phyloP scores from a whole-genome alignment of 2,888 invertebrate genomes.

The Melanophora roralis region DNA sequence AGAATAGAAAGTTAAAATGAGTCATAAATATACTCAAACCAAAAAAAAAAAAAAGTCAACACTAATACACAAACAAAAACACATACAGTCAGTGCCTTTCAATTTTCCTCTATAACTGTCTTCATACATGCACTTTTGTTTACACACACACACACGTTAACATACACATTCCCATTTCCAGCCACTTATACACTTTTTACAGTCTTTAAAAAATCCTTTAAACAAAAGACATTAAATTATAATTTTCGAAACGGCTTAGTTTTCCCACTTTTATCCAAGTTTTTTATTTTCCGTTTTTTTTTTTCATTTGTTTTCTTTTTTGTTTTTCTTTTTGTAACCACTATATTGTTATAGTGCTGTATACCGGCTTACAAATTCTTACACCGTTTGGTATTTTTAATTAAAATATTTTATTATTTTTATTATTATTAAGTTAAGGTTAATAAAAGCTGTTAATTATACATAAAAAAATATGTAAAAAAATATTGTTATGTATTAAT shows the following conservation, averaged over 20 bases:
- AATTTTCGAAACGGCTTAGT: not conserved
- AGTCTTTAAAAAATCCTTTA: not conserved
- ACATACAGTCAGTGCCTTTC: not conserved
- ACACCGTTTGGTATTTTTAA: slow-evolving; percentile 55
- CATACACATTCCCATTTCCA: not conserved
- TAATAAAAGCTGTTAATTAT: slow-evolving; percentile 59
- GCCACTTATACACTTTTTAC: not conserved
- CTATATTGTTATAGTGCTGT: slow-evolving; percentile 32
- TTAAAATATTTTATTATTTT: slow-evolving; percentile 34
- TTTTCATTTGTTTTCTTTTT: not conserved
- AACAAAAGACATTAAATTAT: not conserved
- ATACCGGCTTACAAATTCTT: slow-evolving; percentile 59
- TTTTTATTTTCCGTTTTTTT: not conserved
- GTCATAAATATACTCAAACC: slow-evolving; percentile 19
- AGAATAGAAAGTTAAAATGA: not conserved
- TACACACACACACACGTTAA: not conserved
- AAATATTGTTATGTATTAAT: slow-evolving; percentile 59
- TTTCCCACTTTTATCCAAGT: not conserved
- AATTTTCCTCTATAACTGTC: not conserved
- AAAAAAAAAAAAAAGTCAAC: not conserved
- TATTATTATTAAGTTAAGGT: slow-evolving; percentile 56
- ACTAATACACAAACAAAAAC: slow-evolving; percentile 19
- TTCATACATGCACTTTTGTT: slow-evolving; percentile 19
- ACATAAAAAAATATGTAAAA: slow-evolving; percentile 60
- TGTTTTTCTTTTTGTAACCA: not conserved